A percentile compares a stretch with the other conserved stretches of the same genome.
These are phyloP conservation scores for Cydia fagiglandana DNA, from an alignment of 1,140 invertebrate genomes.

Conservation along the genomic window DNA sequence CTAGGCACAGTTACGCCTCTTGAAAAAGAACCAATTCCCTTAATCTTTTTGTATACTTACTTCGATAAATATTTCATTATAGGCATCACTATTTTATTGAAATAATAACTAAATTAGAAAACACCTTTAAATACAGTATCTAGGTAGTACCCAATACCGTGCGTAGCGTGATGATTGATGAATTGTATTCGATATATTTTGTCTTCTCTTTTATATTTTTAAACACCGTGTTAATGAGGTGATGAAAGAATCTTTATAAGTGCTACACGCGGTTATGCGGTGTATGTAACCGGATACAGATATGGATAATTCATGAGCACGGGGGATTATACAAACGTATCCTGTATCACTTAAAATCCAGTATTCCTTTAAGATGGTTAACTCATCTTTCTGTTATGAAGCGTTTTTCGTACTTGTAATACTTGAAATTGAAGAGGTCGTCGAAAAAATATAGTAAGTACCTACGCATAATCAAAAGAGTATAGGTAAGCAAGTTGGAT, in stretches of 20 bases:
- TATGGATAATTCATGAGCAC: conserved; percentile 18
- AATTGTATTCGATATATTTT: background rate
- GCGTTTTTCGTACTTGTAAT: background rate
- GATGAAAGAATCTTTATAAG: conserved; percentile 25
- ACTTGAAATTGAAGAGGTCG: background rate
- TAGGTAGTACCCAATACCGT: too few relatives aligned
- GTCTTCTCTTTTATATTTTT: conserved; percentile 12
- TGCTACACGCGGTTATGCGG: conserved; percentile 16
- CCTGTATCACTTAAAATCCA: background rate
- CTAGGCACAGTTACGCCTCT: too few relatives aligned
- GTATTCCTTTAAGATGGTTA: background rate
- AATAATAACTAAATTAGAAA: background rate
- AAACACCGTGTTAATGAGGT: conserved; percentile 28
- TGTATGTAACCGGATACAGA: conserved; percentile 19
- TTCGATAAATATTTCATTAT: too few relatives aligned
- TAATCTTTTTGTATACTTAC: too few relatives aligned
- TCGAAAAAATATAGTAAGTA: background rate
- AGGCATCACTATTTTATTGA: background rate
- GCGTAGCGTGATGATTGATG: background rate
- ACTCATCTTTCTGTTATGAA: background rate
- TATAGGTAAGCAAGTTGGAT: background rate
- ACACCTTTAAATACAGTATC: background rate
- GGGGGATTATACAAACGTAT: conserved; percentile 7
- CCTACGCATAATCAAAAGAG: background rate
- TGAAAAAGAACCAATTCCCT: too few relatives aligned